A percentile compares a stretch with the other conserved stretches of the same genome.
Conservation (phyloP, 1,140 invertebrate species). For the Rhyzopertha dominica region DNA sequence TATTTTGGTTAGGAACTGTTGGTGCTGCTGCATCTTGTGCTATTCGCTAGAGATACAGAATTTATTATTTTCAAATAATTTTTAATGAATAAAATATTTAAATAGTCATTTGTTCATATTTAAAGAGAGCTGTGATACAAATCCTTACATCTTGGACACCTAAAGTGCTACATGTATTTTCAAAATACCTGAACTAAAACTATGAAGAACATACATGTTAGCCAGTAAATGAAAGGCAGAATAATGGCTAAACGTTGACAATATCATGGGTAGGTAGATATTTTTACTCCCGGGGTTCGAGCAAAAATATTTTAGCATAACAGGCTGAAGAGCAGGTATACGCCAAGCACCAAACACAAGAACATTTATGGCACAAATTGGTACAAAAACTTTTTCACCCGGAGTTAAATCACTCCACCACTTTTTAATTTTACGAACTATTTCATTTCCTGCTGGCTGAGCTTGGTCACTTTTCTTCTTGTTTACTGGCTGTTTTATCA, state of each 20-base stretch:
- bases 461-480: conserved; percentile 19
- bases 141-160: no score
- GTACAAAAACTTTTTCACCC: conserved; percentile 73
- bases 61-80: no score
- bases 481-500: conserved; percentile 52
- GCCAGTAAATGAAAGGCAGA: conserved; percentile 77
- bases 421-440: conserved; percentile 55
- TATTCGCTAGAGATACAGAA: no score
- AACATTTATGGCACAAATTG: conserved; percentile 73
- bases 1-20: no score
- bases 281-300: conserved; percentile 68
- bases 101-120: no score
- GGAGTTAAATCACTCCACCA: conserved; percentile 72
- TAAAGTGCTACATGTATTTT: conserved; percentile 10
- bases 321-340: conserved; percentile 61
- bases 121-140: no score
- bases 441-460: conserved; percentile 40
- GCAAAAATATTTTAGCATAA: conserved; percentile 83
- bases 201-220: conserved; percentile 96
- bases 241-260: conserved; percentile 92
- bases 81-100: no score
- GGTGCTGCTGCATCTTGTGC: no score
- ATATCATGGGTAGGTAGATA: conserved; percentile 80
- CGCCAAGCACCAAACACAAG: conserved; percentile 81
- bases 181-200: conserved; percentile 60